Base-by-base conservation (phyloP, 2,113 vertebrate species). In the Albula goreensis region DNA sequence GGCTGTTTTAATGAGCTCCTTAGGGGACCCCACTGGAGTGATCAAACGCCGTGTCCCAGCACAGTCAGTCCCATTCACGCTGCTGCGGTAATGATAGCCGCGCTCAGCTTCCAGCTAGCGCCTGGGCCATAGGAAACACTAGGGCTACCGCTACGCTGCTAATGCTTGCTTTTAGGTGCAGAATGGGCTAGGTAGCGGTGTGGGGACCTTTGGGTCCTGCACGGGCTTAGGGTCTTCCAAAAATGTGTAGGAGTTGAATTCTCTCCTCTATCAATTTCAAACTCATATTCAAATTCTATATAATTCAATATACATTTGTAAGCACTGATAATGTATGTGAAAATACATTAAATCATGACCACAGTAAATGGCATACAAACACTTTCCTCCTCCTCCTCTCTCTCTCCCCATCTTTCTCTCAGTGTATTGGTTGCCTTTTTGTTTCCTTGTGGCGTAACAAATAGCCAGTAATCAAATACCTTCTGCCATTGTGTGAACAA, bases 1-100 rank as follows among this genome's bases (percentile, higher is more conserved):
- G 88, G 87, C 86, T 90, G 88, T 93, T 93, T 93, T 95, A 95
- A 96, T 95, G 93, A 96, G 93, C 87, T 94, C 94, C 93, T 86
- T 66, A 89, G 93, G 92, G 93, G 92, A 92, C 94, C 57, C 81
- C 90, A 88, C 90, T 63, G 79, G 87, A 90, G 84, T 88, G 89
- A 92, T 93, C 89, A 94, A 90, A 93, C 89, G 82, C 88, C 81
- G 83, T 50, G 13, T 83, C 87, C 84, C 80, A 89, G 13, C 74
- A 31, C 41, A 80, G 85, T 81, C 85, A 85, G 19, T 51, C 85
- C 15, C 22, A 50, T 48, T 17, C 13, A 5, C 4, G 11, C 49
- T 17, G 17, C 78, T 79, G 22, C 22, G 9, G 50, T 81, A 81
- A 81, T 81, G 80, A 52, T 6, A 81, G n/a, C 7, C 7, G 49